Conservation (phyloP, 2,888 invertebrate species). For the Autographa pulchrina region DNA sequence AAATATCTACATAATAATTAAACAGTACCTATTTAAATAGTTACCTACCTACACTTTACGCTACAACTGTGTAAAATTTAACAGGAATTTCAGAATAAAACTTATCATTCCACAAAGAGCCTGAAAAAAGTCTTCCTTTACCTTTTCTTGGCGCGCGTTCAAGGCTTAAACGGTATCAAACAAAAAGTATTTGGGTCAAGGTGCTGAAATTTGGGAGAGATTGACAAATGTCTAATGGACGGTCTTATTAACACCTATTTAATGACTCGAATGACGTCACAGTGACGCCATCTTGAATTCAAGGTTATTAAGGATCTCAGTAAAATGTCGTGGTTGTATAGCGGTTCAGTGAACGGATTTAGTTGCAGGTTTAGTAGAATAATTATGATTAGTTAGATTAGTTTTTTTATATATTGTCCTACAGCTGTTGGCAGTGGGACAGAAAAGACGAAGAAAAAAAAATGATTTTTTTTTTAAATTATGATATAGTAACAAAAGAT, state of each 20-base stretch:
- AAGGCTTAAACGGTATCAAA: not conserved
- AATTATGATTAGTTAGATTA: no score
- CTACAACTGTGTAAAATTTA: not conserved
- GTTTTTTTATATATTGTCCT: no score
- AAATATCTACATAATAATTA: no score
- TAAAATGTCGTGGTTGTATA: no score
- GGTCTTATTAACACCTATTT: slow-evolving; percentile 1
- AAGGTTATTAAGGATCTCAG: not conserved
- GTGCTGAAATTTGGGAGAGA: not conserved
- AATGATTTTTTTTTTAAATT: no score
- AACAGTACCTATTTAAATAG: no score
- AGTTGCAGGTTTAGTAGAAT: no score
- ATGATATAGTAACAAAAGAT: no score
- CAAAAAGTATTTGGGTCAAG: slow-evolving; percentile 3
- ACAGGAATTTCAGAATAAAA: not conserved
- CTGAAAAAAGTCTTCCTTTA: not conserved
- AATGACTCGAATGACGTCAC: not conserved
- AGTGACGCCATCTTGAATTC: not conserved
- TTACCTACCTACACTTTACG: not conserved
- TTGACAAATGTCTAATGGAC: slow-evolving; percentile 7
- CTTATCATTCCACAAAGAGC: not conserved
- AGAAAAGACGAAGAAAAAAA: no score
- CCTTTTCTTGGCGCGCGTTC: not conserved
- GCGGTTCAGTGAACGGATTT: no score
- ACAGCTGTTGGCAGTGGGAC: no score